These are phyloP conservation scores for Drosophila vallismaia DNA, from an alignment of 2,888 invertebrate species.

Conservation along the genomic window DNA sequence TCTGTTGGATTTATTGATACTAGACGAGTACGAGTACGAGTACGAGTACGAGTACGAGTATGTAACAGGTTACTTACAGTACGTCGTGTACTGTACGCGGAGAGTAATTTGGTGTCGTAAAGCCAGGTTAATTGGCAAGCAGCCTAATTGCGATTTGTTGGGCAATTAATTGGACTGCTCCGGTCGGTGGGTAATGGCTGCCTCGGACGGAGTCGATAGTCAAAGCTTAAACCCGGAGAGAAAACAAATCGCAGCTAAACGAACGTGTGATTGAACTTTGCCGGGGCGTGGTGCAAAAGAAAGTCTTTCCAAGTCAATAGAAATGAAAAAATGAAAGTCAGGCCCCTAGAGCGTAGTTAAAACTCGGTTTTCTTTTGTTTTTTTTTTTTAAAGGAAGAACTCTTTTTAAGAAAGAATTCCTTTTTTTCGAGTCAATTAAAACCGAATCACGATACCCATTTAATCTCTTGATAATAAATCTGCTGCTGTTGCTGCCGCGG, in stretches of 20 bases:
- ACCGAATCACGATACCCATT: slow-evolving; percentile 30
- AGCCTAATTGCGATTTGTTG: slow-evolving; percentile 44
- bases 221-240: slow-evolving; percentile 18
- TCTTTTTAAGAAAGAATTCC: not conserved
- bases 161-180: slow-evolving; percentile 40
- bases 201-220: not conserved
- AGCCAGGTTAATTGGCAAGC: slow-evolving; percentile 27
- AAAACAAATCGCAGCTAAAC: slow-evolving; percentile 1
- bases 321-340: slow-evolving; percentile 27
- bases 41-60: not conserved
- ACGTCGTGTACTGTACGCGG: too few species aligned
- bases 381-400: not conserved
- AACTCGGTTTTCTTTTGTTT: not conserved
- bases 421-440: slow-evolving; percentile 22
- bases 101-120: slow-evolving; percentile 26
- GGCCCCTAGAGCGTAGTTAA: not conserved
- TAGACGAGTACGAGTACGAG: too few species aligned
- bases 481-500: slow-evolving; percentile 3
- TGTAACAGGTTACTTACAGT: slow-evolving; percentile 6
- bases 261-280: slow-evolving; percentile 35
- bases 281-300: slow-evolving; percentile 15
- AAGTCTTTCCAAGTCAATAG: slow-evolving; percentile 2
- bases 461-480: slow-evolving; percentile 33
- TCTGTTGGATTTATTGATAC: not conserved
- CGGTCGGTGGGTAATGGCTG: slow-evolving; percentile 17